phyloP scores from a whole-genome alignment of 2,797 vertebrate genomes.

The Dryobates pubescens region DNA sequence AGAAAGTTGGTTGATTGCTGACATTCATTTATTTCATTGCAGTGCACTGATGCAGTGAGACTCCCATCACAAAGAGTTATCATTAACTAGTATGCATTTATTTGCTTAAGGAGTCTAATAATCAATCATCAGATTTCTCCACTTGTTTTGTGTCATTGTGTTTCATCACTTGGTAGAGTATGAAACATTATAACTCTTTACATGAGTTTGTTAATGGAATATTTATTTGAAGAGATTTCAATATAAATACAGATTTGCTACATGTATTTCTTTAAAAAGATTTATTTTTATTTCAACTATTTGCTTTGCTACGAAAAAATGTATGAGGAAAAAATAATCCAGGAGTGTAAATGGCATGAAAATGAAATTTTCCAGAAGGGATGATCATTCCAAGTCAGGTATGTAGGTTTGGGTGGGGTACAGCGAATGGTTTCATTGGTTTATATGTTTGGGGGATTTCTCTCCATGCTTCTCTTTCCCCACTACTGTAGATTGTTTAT shows the following conservation, averaged over 20 bases:
- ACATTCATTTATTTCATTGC: slow-evolving; percentile 23
- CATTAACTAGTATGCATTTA: slow-evolving; percentile 73
- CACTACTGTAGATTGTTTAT: slow-evolving; percentile 57
- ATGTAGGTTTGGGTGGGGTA: slow-evolving; percentile 30
- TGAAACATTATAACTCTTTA: slow-evolving; percentile 79
- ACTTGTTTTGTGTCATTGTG: slow-evolving; percentile 77
- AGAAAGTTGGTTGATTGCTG: not conserved
- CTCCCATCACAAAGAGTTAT: slow-evolving; percentile 47
- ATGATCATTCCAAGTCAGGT: slow-evolving; percentile 16
- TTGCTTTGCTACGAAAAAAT: slow-evolving; percentile 79
- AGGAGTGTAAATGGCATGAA: slow-evolving; percentile 64
- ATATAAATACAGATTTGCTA: slow-evolving; percentile 79
- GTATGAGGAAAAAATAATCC: slow-evolving; percentile 64
- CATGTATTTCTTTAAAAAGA: slow-evolving; percentile 72
- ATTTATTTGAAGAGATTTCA: slow-evolving; percentile 81
- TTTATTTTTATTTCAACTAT: slow-evolving; percentile 80
- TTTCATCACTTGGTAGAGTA: slow-evolving; percentile 78
- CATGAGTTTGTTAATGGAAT: slow-evolving; percentile 75
- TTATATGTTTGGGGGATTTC: slow-evolving; percentile 38
- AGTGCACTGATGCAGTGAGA: slow-evolving; percentile 44
- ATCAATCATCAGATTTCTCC: slow-evolving; percentile 79
- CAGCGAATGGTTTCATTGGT: slow-evolving; percentile 23
- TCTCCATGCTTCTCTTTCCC: not conserved
- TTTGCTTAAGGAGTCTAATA: slow-evolving; percentile 74
- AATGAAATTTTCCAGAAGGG: slow-evolving; percentile 69